phyloP scores from a whole-genome alignment of 2,888 invertebrate genomes.

The Apotomis turbidana region DNA sequence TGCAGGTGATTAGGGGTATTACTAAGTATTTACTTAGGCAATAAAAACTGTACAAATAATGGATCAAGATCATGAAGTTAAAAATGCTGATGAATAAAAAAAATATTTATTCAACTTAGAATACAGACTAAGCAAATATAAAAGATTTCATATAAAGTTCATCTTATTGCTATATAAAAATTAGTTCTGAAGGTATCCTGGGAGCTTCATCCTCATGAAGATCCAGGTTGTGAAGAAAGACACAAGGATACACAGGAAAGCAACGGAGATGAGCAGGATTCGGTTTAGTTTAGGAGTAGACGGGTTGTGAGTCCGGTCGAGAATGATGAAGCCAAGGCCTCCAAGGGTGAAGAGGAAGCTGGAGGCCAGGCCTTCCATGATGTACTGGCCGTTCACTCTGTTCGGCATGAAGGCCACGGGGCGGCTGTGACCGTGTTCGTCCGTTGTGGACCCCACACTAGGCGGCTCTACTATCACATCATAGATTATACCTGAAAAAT shows the following conservation, averaged over 20 bases:
- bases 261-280: conserved; percentile 94
- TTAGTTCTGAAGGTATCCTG: conserved; percentile 89
- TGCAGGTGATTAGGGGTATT: too few relatives aligned
- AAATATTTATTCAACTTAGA: conserved; percentile 70
- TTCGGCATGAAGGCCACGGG: conserved; percentile 99
- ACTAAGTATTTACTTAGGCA: too few relatives aligned
- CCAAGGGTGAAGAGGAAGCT: conserved; percentile 98
- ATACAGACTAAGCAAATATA: conserved; percentile 46
- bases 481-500: conserved; percentile 95
- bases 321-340: conserved; percentile 97
- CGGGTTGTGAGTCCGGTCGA: conserved; percentile 97
- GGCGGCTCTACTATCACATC: conserved; percentile 99
- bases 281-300: conserved; percentile 95
- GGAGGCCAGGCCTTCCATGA: conserved; percentile 99
- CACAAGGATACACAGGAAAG: conserved; percentile 95
- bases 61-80: background rate
- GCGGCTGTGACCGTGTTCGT: conserved; percentile 97
- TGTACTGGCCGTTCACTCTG: conserved; percentile 99
- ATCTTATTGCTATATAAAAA: conserved; percentile 47
- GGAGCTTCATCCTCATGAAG: conserved; percentile 99
- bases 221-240: conserved; percentile 98
- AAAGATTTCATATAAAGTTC: conserved; percentile 43
- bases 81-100: conserved; percentile 42
- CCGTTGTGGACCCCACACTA: conserved; percentile 98
- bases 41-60: too few relatives aligned